A percentile compares a stretch with the other conserved stretches of the same genome.
These are phyloP conservation scores for Mesitornis unicolor DNA, from an alignment of 2,113 vertebrate genomes.

Conservation along the genomic window DNA sequence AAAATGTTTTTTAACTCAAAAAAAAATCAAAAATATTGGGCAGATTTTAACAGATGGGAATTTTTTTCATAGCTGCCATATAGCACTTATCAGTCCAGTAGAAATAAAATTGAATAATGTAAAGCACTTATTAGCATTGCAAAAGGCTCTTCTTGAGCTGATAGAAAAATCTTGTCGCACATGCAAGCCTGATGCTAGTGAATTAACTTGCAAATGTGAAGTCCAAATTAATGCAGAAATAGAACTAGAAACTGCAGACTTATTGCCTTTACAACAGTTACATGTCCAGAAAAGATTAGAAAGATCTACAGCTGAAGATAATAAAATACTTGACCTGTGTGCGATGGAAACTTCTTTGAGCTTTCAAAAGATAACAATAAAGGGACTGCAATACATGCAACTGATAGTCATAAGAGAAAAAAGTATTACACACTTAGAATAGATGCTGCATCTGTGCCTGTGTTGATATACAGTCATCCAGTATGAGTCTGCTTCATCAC, in stretches of 20 bases:
- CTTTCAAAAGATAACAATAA: not conserved
- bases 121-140: not conserved
- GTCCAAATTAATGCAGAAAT: not conserved
- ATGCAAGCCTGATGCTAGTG: not conserved
- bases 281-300: not conserved
- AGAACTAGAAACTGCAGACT: not conserved
- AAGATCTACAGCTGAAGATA: not conserved
- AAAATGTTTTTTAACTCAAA: not conserved
- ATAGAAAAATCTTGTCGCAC: not conserved
- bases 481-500: not conserved
- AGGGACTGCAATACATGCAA: not conserved
- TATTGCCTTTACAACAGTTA: not conserved
- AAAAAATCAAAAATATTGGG: not conserved
- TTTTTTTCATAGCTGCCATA: not conserved
- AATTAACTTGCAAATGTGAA: not conserved
- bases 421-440: not conserved
- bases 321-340: fast-evolving
- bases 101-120: not conserved
- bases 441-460: not conserved
- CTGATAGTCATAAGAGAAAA: not conserved
- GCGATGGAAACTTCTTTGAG: not conserved
- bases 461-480: not conserved
- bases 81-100: not conserved
- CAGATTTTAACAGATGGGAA: not conserved
- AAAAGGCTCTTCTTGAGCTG: not conserved